Percentiles rank a stretch among this genome's conserved stretches.
Evolutionary conservation across 2,888 invertebrate species (phyloP).

Genomic region (Philhelius pedissequus): DNA sequence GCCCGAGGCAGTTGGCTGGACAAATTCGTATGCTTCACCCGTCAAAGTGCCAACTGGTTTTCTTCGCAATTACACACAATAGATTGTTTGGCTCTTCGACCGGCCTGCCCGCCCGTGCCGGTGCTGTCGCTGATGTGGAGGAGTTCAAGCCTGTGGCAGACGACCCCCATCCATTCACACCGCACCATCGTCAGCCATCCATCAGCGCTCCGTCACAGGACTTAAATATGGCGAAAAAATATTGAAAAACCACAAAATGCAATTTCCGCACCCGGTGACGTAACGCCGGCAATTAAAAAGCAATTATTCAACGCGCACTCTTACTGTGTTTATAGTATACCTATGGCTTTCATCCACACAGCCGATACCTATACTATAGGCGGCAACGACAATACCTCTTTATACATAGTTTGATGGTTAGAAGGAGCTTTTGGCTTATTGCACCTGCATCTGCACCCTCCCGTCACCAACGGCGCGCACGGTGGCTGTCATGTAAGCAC

Average conservation of each 20-base stretch:
- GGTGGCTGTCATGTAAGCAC: conserved; percentile 32
- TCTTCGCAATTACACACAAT: conserved; percentile 54
- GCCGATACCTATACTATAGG: neutral
- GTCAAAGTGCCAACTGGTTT: conserved; percentile 23
- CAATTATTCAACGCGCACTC: conserved; percentile 51
- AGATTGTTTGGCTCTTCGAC: neutral
- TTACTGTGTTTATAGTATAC: neutral
- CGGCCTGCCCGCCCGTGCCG: too few species aligned
- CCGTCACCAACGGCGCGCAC: too few species aligned
- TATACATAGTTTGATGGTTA: neutral
- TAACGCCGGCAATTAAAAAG: conserved; percentile 64
- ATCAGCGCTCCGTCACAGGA: conserved; percentile 34
- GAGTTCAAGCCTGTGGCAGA: neutral
- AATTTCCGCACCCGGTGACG: conserved; percentile 64
- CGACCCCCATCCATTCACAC: neutral
- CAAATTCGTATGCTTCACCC: conserved; percentile 40
- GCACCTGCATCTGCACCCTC: neutral
- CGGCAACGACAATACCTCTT: conserved; percentile 1
- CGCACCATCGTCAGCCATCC: conserved; percentile 49
- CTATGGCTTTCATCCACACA: neutral
- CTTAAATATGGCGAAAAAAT: conserved; percentile 47
- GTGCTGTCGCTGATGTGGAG: neutral
- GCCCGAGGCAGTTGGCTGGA: conserved; percentile 42
- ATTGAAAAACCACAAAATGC: conserved; percentile 68
- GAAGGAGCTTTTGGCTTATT: neutral